phyloP scores from a whole-genome alignment of 2,797 vertebrate species.

The Lithobates pipiens region DNA sequence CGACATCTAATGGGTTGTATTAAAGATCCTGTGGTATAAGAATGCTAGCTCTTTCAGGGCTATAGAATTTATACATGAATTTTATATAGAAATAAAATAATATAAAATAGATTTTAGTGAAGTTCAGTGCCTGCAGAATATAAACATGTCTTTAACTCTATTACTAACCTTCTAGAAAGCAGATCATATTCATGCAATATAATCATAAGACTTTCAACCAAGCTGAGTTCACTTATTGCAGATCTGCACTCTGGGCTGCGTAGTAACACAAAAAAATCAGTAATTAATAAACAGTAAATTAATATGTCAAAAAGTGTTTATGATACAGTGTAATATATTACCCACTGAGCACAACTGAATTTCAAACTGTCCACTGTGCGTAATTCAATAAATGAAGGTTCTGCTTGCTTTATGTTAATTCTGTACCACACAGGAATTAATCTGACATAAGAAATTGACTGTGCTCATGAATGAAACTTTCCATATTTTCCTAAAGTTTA shows the following conservation, averaged over 20 bases:
- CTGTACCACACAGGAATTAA: neutral
- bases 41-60: too few relatives aligned
- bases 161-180: conserved; percentile 84
- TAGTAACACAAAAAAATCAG: conserved; percentile 33
- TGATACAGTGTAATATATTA: neutral
- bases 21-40: too few relatives aligned
- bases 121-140: too few relatives aligned
- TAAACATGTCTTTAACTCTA: neutral
- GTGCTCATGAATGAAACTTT: too few relatives aligned
- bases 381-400: neutral
- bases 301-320: neutral
- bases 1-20: too few relatives aligned
- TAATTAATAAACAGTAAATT: neutral
- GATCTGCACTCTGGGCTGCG: conserved; percentile 82
- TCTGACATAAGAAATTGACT: too few relatives aligned
- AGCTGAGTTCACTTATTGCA: conserved; percentile 82
- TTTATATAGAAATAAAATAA: too few relatives aligned
- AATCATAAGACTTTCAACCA: conserved; percentile 85
- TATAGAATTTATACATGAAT: too few relatives aligned
- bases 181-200: conserved; percentile 89
- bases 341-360: neutral
- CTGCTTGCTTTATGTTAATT: neutral
- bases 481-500: too few relatives aligned
- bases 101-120: too few relatives aligned
- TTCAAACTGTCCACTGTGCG: neutral